Evolutionary conservation across 2,888 invertebrate species (phyloP).

Genomic region (Scrobipalpa costella): DNA sequence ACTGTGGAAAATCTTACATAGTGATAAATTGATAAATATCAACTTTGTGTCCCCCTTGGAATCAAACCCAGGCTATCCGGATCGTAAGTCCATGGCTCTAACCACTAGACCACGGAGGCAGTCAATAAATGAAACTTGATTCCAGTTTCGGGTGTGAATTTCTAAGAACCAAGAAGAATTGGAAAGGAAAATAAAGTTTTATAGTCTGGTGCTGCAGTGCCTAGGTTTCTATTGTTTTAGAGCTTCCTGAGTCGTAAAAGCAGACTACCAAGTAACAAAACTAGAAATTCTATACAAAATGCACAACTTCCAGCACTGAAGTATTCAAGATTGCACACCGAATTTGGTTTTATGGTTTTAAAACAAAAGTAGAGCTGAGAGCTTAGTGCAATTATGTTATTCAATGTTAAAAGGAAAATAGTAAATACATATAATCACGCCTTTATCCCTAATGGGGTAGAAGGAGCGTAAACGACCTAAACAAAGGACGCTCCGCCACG

Average conservation of each 20-base stretch:
- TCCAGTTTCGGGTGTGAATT: not conserved
- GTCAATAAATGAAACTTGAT: too few species aligned
- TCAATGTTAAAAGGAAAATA: not conserved
- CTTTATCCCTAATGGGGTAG: too few species aligned
- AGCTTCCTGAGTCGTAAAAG: conserved; percentile 19
- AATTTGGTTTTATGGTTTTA: conserved; percentile 15
- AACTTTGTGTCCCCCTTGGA: too few species aligned
- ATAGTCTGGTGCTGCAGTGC: not conserved
- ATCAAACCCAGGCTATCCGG: too few species aligned
- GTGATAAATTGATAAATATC: too few species aligned
- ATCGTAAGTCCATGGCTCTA: too few species aligned
- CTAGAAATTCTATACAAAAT: conserved; percentile 22
- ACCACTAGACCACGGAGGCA: too few species aligned
- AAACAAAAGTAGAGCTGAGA: not conserved
- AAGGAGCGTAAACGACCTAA: too few species aligned
- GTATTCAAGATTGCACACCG: conserved; percentile 17
- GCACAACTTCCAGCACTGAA: conserved; percentile 9
- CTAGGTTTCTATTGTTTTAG: conserved; percentile 27
- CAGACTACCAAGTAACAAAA: conserved; percentile 23
- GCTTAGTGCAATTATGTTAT: not conserved
- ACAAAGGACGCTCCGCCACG: too few species aligned
- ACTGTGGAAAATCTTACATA: too few species aligned
- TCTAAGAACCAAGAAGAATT: conserved; percentile 4
- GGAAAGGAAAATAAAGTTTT: conserved; percentile 25
- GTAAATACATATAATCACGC: too few species aligned